Evolutionary conservation across 2,888 invertebrate genomes (phyloP), one percentile per base, ranked within the genome.

Genomic region (Dicyrtoma fusca): DNA sequence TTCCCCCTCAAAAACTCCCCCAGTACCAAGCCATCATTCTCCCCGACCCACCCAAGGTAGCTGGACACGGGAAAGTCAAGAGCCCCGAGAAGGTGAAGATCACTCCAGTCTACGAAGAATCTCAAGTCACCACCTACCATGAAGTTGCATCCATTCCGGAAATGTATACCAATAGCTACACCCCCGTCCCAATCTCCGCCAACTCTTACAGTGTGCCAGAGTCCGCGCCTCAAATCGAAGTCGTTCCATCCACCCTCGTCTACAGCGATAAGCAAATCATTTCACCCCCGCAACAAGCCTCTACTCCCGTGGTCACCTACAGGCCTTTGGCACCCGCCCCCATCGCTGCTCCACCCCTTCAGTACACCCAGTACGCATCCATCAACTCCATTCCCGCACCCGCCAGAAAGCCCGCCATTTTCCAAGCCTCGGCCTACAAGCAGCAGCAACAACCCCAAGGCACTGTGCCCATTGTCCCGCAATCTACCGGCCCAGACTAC

Each of bases 181-280:
- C 64, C 57, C 13, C 53, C 62, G 10, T 63, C 64, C 55, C 74
- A 71, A 66, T 44, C 53, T 5, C 19, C 21, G 13, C 26, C 26
- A 19, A 11, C 13, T 44, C 55, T 14, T 55, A 55, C 57, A 51
- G 23, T 11, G 44, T 44, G 0, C 49, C 51, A 19, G 21, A 53
- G 42, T 21, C 26, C 14, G 21, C n/a, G 10, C 55, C 26, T 59
- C 69, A 17, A 71, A 75, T 79, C 3, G 80, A 80, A 66, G 77
- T 80, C 19, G 64, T 77, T 34, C 80, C 75, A 4, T 77, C 77
- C 21, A 75, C 75, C n/a, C 69, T 79, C 66, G 14, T 80, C 3
- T 76, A 77, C 3, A 77, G 79, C 47, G 72, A 80, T 23, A 72
- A 78, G 14, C 72, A 80, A 63, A 72, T 75, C 8, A 17, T 76